Base-by-base conservation (phyloP, 2,797 vertebrate species). In the Onychomys leucogaster region DNA sequence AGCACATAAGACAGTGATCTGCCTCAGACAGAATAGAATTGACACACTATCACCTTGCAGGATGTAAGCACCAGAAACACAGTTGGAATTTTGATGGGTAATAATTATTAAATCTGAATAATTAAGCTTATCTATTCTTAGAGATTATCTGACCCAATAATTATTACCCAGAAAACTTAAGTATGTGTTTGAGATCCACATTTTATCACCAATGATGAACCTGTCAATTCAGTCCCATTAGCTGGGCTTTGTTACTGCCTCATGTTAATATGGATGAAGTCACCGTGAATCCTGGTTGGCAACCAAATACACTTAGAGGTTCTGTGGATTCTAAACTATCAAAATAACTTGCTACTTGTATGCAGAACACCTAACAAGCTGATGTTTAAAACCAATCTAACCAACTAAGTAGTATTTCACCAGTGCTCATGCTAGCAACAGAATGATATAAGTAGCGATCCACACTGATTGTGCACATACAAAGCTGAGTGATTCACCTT, bases 51-150 rank as follows among this genome's bases (percentile, higher is more conserved):
- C 93, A 93, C 63, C 86, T 92, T 59, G 61, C 27, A 95, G 84
- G 73, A 97, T 75, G 17, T n/a, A 77, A 90, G 46, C 89, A 95
- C 61, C 89, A 96, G 90, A 95, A 93, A 52, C 96, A 93, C 97
- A 80, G 96, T 80, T 96, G 96, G 97, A 94, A 94, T 93, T 95
- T 63, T 97, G 97, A 97, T 97, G 84, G 93, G 87, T 97, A 96
- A 96, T 92, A 97, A 98, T 97, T 97, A 98, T 89, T 96, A 96
- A 97, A 98, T 98, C 77, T 96, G 96, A 98, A 96, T 97, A 98
- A 98, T 97, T 96, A 94, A 98, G 16, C 81, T 80, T 97, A 97
- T 96, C 96, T 97, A 97, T 97, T 98, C 97, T 98, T 97, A 95
- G 97, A 57, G 92, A 96, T 95, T 95, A 96, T 97, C 96, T 96